These are phyloP conservation scores for Euborellia annulipes DNA, from an alignment of 1,140 invertebrate genomes.

Conservation along the genomic window DNA sequence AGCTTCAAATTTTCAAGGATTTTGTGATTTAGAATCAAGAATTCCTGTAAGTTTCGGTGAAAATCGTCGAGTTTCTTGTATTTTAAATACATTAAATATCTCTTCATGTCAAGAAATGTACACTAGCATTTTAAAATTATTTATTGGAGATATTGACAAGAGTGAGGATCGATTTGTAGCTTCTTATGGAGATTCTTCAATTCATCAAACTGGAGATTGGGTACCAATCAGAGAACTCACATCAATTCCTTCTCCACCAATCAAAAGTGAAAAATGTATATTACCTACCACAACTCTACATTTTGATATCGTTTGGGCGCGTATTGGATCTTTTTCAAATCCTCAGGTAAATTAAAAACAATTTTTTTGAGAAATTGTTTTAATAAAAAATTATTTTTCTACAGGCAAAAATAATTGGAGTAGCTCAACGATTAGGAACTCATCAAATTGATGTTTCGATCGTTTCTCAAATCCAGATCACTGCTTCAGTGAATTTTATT, in stretches of 20 bases:
- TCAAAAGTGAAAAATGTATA: too few species aligned
- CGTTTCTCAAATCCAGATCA: too few species aligned
- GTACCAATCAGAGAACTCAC: slow-evolving; percentile 30
- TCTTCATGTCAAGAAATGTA: too few species aligned
- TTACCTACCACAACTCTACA: slow-evolving; percentile 25
- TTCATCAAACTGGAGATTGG: slow-evolving; percentile 34
- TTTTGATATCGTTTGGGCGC: slow-evolving; percentile 31
- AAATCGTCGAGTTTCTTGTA: slow-evolving; percentile 15
- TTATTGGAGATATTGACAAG: too few species aligned
- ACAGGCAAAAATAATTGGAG: slow-evolving; percentile 20
- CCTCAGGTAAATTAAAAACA: too few species aligned
- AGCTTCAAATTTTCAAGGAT: slow-evolving; percentile 21
- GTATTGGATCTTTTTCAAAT: slow-evolving; percentile 30
- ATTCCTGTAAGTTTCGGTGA: slow-evolving; percentile 31
- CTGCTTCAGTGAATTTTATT: slow-evolving; percentile 32
- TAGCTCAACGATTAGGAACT: not conserved
- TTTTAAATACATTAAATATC: too few species aligned
- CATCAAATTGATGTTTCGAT: too few species aligned
- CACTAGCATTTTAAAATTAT: too few species aligned
- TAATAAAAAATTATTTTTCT: too few species aligned
- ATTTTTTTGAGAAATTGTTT: too few species aligned
- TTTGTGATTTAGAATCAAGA: slow-evolving; percentile 24
- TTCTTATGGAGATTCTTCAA: slow-evolving; percentile 38
- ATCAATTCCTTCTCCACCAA: slow-evolving; percentile 19
- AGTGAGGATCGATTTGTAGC: slow-evolving; percentile 35